Conservation (phyloP, 2,797 vertebrate species). For the Halcyon chelicuti region DNA sequence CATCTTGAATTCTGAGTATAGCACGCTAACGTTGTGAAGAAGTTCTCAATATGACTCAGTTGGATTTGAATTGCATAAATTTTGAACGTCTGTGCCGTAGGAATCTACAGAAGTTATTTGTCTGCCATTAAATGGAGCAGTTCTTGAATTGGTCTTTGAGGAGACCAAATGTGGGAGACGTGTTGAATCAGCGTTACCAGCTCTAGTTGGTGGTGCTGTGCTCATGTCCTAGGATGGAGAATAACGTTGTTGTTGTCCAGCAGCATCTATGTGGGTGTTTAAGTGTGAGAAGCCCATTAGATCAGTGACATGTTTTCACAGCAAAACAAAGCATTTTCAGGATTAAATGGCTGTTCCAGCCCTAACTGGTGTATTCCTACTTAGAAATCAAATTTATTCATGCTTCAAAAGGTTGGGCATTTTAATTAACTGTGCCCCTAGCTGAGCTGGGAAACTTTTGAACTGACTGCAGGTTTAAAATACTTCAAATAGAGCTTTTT, state of each 20-base stretch:
- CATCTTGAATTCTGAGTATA: background rate
- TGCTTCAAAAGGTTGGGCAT: conserved; percentile 9
- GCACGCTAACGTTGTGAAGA: rapidly evolving
- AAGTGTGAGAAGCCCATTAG: background rate
- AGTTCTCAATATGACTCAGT: rapidly evolving
- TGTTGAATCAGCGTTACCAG: background rate
- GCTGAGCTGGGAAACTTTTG: conserved; percentile 15
- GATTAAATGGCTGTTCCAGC: background rate
- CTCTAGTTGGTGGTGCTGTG: background rate
- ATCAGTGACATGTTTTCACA: background rate
- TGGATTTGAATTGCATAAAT: background rate
- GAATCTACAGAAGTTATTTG: background rate
- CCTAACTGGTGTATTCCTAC: background rate
- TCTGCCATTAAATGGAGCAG: background rate
- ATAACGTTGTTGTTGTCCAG: background rate
- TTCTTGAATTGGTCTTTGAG: background rate
- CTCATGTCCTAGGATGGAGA: background rate
- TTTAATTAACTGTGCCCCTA: conserved; percentile 39
- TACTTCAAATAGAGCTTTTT: conserved; percentile 12
- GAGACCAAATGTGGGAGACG: background rate
- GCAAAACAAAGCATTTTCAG: background rate
- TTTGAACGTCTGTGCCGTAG: background rate
- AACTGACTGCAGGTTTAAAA: background rate
- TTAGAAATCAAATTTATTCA: conserved; percentile 5
- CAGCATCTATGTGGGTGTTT: background rate